Evolutionary conservation across 2,797 vertebrate genomes (phyloP), one percentile per base, ranked within the genome.

Genomic region (Periparus ater): DNA sequence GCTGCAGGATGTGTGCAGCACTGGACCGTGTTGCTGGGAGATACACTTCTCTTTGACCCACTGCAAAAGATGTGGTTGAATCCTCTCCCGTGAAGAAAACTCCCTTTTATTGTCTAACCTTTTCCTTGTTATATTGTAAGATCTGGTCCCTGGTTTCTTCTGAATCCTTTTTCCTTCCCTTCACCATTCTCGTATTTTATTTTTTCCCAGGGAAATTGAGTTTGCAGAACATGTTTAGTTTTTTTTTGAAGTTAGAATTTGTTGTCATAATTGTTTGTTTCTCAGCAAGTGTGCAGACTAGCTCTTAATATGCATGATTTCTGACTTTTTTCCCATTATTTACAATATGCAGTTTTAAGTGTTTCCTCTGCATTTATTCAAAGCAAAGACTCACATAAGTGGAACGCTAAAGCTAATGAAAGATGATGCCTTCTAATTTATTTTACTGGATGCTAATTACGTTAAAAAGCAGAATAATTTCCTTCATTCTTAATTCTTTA

Each of bases 401-500:
- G 29, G 27, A 91, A 91, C 77, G 20, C 34, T 73, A 82, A 85
- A 91, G 61, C 30, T 61, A 57, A 17, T 74, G 65, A 89, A 93
- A 88, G 36, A 23, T 57, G 26, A 61, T 78, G 47, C 71, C 26
- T 88, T 21, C 30, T 82, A 14, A 63, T 96, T 68, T 91, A 73
- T 94, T 93, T 89, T 81, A 76, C 23, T 53, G 25, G 20, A 53
- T 70, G 14, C 13, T 86, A 45, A 91, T 84, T 80, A 71, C 30
- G 40, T 79, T 89, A 47, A 63, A 80, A 82, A 44, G n/a, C 17
- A 10, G 72, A 89, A 85, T 85, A 10, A 92, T 91, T 84, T 88
- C 48, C 68, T 91, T 53, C 32, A 70, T n/a, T n/a, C n/a, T n/a
- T n/a, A 81, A n/a, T 94, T 79, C 34, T 90, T 82, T 62, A 68